Evolutionary conservation across 2,888 invertebrate genomes (phyloP).

Genomic region (Endomychus coccineus): DNA sequence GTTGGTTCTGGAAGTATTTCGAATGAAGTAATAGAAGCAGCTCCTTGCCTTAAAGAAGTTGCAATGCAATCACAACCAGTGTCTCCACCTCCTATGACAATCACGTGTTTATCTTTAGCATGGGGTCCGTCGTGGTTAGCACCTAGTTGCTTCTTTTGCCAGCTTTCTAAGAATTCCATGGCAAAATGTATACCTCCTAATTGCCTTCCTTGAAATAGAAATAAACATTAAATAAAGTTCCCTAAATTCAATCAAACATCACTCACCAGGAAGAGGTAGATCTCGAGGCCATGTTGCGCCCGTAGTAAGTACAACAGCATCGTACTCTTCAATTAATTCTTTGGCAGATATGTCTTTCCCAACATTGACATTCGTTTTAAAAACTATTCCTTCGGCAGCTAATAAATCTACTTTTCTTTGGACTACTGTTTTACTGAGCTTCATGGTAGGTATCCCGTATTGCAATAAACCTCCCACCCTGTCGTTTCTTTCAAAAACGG

Average conservation of each 20-base stretch:
- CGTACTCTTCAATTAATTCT: slow-evolving; percentile 58
- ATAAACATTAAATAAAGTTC: too few species aligned
- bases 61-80: slow-evolving; percentile 97
- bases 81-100: slow-evolving; percentile 83
- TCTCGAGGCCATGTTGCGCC: slow-evolving; percentile 98
- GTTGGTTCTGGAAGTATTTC: slow-evolving; percentile 96
- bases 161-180: slow-evolving; percentile 93
- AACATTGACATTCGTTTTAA: slow-evolving; percentile 84
- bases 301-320: slow-evolving; percentile 83
- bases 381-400: slow-evolving; percentile 74
- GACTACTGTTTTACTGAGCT: slow-evolving; percentile 89
- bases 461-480: slow-evolving; percentile 89
- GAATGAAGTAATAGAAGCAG: slow-evolving; percentile 84
- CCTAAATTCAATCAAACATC: neutral
- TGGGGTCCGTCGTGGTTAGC: slow-evolving; percentile 49
- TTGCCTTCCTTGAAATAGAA: slow-evolving; percentile 57
- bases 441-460: slow-evolving; percentile 99
- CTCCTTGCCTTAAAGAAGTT: slow-evolving; percentile 90
- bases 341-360: slow-evolving; percentile 84
- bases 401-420: slow-evolving; percentile 80
- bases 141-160: slow-evolving; percentile 92
- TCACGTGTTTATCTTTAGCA: slow-evolving; percentile 90
- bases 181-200: slow-evolving; percentile 93
- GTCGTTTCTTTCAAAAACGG: slow-evolving; percentile 95
- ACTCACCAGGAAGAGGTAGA: slow-evolving; percentile 65